Percentiles rank a stretch among this genome's conserved stretches.
These are phyloP conservation scores for Hetaerina americana DNA, from an alignment of 1,140 invertebrate species.

Conservation along the genomic window DNA sequence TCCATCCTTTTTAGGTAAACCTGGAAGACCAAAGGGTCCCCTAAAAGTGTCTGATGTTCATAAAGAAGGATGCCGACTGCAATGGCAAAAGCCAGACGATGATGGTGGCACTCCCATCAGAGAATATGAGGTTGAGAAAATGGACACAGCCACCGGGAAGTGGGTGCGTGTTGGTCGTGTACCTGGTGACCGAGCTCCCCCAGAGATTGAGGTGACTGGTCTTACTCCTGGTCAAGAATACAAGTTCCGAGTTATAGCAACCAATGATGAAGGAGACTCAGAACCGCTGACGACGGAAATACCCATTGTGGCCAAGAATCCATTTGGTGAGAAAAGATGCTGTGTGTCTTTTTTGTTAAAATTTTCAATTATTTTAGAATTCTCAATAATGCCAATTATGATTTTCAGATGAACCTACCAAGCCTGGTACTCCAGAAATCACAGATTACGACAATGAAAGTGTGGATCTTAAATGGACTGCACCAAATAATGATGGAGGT, in stretches of 20 bases:
- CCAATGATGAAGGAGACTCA: slow-evolving; percentile 92
- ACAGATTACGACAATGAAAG: slow-evolving; percentile 88
- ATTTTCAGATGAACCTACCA: slow-evolving; percentile 55
- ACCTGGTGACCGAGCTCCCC: slow-evolving; percentile 54
- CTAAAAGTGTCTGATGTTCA: slow-evolving; percentile 75
- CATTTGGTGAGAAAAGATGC: slow-evolving; percentile 60
- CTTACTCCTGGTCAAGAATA: slow-evolving; percentile 86
- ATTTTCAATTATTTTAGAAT: slow-evolving; percentile 6
- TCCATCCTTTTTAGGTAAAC: slow-evolving; percentile 39
- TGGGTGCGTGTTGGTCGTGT: slow-evolving; percentile 75
- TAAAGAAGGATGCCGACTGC: slow-evolving; percentile 72
- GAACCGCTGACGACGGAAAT: slow-evolving; percentile 78
- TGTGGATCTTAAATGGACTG: slow-evolving; percentile 85
- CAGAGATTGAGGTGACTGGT: slow-evolving; percentile 78
- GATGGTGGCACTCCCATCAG: slow-evolving; percentile 89
- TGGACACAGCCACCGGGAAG: slow-evolving; percentile 78
- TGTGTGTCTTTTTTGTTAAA: neutral
- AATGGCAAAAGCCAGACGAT: slow-evolving; percentile 83
- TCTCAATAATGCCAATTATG: neutral
- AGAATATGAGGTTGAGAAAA: slow-evolving; percentile 90
- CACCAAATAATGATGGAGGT: slow-evolving; percentile 86
- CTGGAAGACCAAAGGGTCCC: slow-evolving; percentile 74
- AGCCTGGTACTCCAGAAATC: slow-evolving; percentile 81
- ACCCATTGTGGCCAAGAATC: slow-evolving; percentile 87
- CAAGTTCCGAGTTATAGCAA: slow-evolving; percentile 89